phyloP scores from a whole-genome alignment of 2,888 invertebrate species.

The Masnerella sp. region DNA sequence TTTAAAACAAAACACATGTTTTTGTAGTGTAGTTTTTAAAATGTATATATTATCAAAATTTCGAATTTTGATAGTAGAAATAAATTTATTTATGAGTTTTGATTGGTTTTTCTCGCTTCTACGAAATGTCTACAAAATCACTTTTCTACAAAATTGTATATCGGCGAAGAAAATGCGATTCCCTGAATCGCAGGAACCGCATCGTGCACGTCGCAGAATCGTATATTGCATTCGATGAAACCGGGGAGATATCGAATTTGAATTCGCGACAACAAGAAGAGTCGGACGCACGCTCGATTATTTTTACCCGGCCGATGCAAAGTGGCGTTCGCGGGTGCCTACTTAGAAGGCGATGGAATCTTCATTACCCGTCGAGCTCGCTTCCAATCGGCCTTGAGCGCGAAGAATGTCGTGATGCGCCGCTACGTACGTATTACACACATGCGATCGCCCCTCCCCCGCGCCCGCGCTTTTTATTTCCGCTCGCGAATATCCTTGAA shows the following conservation, averaged over 20 bases:
- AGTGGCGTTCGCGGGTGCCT: conserved; percentile 50
- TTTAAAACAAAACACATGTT: too few relatives aligned
- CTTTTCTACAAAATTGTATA: too few relatives aligned
- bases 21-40: too few relatives aligned
- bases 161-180: too few relatives aligned
- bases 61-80: too few relatives aligned
- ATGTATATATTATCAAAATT: too few relatives aligned
- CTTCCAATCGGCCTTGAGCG: conserved; percentile 59
- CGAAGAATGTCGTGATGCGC: conserved; percentile 58
- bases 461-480: conserved; percentile 43
- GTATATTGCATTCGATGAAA: too few relatives aligned
- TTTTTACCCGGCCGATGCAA: conserved; percentile 54
- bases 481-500: conserved; percentile 52
- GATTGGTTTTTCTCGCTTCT: too few relatives aligned
- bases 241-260: conserved; percentile 1
- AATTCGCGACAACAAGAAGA: conserved; percentile 18
- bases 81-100: too few relatives aligned
- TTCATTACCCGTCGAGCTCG: conserved; percentile 60
- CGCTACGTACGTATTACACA: conserved; percentile 55
- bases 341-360: conserved; percentile 61
- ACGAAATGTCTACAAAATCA: too few relatives aligned
- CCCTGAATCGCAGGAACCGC: too few relatives aligned
- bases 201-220: too few relatives aligned
- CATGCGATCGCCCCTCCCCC: conserved; percentile 26
- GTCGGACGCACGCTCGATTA: conserved; percentile 38